Base-by-base conservation (phyloP, 2,888 invertebrate genomes). In the Chrysomela aeneicollis region DNA sequence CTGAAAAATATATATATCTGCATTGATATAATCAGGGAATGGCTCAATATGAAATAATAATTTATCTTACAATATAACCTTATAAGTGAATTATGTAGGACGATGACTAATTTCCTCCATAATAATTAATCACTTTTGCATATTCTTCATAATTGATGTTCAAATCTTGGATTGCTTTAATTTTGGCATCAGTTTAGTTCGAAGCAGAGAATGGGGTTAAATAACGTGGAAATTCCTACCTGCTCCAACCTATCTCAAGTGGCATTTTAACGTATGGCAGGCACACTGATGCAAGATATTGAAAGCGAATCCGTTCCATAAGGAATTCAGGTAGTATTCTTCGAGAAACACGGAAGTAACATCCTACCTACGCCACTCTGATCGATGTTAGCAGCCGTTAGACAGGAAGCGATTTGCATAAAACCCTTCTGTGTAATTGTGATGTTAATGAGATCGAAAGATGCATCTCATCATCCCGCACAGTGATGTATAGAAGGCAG, bases 341-440 rank as follows among this genome's bases (percentile, higher is more conserved):
- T 15, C 9, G 2, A 42, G 15, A 42, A 42, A 42, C 42, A 42
- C 42, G 42, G 42, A 42, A 42, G 15, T 42, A 15, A 42, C 42
- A 15, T 42, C 12, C 3, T 42, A 15, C 42, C 15, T 2, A 42
- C 26, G 15, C 17, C 18, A 17, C 19, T 59, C 12, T 26, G 47
- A 46, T 42, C 47, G 47, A 57, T 46, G 53, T 53, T 58, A 65
- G 61, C 61, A 61, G 59, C 65, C 54, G 61, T 61, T 21, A 53
- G 21, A 61, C 42, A 15, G 42, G 32, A 59, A 55, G 46, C 32
- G 51, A 55, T 58, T 42, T 61, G 64, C 66, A 67, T 64, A 61
- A 51, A 73, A 74, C 70, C 74, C 73, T 76, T 74, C 71, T 72
- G 71, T 73, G 75, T 57, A 57, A 81, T 81, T 81, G 80, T 81